These are phyloP conservation scores for rabbit (Oryctolagus cuniculus) DNA, from an alignment of 2,113 vertebrate species.

Conservation along the genomic window mOryCun1.1 NC_091447.1:53479501-53480000, in stretches of 20 bases:
- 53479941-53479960: neutral
- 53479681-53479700: too few species aligned
- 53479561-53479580: neutral
- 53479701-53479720: too few species aligned
- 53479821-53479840: neutral
- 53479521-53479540: too few species aligned
- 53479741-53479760: neutral
- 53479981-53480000: neutral
- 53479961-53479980: neutral
- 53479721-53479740: neutral
- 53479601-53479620: neutral
- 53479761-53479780: neutral
- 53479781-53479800: neutral
- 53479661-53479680: too few species aligned
- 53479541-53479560: neutral
- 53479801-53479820: neutral
- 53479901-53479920: neutral
- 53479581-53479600: too few species aligned
- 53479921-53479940: neutral
- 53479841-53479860: neutral
- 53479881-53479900: fast-evolving
- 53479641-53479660: neutral
- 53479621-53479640: neutral
- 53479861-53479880: fast-evolving
- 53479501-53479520: neutral